Evolutionary conservation across 2,797 vertebrate species (phyloP).

Genomic region (Poecilia wingei): DNA sequence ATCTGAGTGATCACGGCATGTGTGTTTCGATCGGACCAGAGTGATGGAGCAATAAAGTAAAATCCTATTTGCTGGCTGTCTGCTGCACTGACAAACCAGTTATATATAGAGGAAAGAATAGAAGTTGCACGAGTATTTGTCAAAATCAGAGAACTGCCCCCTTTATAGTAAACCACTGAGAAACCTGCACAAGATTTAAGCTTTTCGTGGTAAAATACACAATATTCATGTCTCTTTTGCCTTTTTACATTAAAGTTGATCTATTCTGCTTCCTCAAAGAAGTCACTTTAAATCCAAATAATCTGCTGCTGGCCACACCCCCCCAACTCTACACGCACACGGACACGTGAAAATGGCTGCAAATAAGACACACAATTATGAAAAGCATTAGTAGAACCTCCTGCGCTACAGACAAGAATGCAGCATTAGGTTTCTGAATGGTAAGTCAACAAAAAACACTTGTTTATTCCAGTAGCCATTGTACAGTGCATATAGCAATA

Average conservation of each 20-base stretch:
- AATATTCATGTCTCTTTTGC: not conserved
- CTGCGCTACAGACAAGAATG: no score
- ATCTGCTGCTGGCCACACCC: no score
- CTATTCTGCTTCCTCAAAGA: no score
- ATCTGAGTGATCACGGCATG: slow-evolving; percentile 33
- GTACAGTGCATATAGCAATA: no score
- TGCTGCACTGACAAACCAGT: slow-evolving; percentile 24
- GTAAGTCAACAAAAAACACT: no score
- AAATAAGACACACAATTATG: no score
- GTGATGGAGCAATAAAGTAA: slow-evolving; percentile 54
- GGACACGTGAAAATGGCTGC: no score
- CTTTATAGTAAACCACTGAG: not conserved
- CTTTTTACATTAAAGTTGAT: not conserved
- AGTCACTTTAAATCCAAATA: no score
- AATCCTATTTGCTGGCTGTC: slow-evolving; percentile 53
- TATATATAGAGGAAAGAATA: slow-evolving; percentile 29
- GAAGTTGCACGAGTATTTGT: slow-evolving; percentile 11
- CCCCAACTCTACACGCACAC: no score
- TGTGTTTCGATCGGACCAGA: slow-evolving; percentile 25
- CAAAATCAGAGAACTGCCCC: not conserved
- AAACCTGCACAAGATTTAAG: not conserved
- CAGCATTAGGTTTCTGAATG: no score
- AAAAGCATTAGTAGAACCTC: no score
- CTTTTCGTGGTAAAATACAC: not conserved
- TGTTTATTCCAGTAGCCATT: no score